A percentile compares a stretch with the other conserved stretches of the same genome.
Evolutionary conservation across 2,113 vertebrate species (phyloP).

Genomic region (Triplophysa tibetana): DNA sequence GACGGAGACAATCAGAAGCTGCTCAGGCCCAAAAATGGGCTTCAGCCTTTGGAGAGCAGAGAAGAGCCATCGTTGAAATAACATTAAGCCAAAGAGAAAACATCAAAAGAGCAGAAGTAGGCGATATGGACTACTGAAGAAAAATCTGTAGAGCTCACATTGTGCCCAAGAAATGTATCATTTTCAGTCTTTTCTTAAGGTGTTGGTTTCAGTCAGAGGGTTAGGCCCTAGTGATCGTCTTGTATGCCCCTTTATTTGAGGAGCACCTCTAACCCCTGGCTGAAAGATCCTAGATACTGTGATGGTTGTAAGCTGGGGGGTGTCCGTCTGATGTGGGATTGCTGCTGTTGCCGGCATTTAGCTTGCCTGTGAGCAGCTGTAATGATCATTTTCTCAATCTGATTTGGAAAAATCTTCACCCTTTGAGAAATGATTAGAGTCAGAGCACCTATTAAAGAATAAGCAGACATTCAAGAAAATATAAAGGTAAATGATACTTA

Average conservation of each 20-base stretch:
- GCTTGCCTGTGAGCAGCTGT: conserved; percentile 85
- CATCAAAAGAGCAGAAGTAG: conserved; percentile 73
- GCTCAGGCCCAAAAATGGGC: conserved; percentile 78
- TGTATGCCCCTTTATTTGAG: conserved; percentile 96
- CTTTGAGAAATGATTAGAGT: conserved; percentile 95
- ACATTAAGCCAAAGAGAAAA: conserved; percentile 63
- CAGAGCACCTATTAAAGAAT: conserved; percentile 10
- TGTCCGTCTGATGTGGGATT: conserved; percentile 91
- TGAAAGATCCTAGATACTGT: conserved; percentile 88
- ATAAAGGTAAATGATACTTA: not conserved
- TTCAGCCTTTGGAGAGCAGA: conserved; percentile 75
- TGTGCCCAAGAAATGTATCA: conserved; percentile 67
- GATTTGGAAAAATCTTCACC: conserved; percentile 62
- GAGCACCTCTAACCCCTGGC: conserved; percentile 90
- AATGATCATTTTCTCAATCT: conserved; percentile 83
- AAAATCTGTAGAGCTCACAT: conserved; percentile 54
- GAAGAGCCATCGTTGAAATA: conserved; percentile 64
- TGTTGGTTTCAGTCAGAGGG: conserved; percentile 65
- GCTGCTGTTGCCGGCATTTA: conserved; percentile 86
- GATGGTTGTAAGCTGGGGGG: conserved; percentile 86
- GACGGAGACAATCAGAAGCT: conserved; percentile 96
- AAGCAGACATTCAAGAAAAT: not conserved
- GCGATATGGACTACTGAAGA: conserved; percentile 74
- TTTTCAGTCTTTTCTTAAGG: conserved; percentile 61
- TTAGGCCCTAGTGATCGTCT: conserved; percentile 90